Conservation (phyloP, 2,113 vertebrate genomes). For the Saguinus midas region DNA sequence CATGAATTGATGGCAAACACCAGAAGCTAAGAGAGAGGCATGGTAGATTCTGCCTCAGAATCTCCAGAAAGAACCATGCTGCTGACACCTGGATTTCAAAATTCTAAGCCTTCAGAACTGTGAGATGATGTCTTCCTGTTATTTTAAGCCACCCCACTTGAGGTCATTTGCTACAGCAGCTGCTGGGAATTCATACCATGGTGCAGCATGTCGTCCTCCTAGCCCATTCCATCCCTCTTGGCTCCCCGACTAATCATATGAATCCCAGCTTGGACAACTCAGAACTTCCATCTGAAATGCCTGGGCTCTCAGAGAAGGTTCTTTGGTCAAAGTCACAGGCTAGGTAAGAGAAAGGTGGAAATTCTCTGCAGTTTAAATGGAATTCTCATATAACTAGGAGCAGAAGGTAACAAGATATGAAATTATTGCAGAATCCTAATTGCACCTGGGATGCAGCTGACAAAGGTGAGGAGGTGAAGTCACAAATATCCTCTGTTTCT, state of each 20-base stretch:
- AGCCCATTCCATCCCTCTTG: fast-evolving
- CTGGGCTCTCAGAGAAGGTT: not conserved
- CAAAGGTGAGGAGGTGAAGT: not conserved
- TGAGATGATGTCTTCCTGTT: not conserved
- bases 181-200: not conserved
- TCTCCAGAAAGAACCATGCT: not conserved
- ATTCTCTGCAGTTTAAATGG: not conserved
- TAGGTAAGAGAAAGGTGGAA: not conserved
- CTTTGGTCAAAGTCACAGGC: not conserved
- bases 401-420: not conserved
- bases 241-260: not conserved
- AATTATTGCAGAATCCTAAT: not conserved
- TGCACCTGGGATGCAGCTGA: not conserved
- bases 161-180: not conserved
- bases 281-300: not conserved
- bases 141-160: not conserved
- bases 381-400: not conserved
- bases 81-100: not conserved
- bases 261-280: not conserved
- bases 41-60: not conserved
- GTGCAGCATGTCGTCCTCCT: no score
- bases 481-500: not conserved
- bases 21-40: not conserved
- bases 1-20: not conserved
- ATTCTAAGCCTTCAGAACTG: not conserved